Conservation (phyloP, 2,797 vertebrate genomes). For the Enteromius argenteus region DNA sequence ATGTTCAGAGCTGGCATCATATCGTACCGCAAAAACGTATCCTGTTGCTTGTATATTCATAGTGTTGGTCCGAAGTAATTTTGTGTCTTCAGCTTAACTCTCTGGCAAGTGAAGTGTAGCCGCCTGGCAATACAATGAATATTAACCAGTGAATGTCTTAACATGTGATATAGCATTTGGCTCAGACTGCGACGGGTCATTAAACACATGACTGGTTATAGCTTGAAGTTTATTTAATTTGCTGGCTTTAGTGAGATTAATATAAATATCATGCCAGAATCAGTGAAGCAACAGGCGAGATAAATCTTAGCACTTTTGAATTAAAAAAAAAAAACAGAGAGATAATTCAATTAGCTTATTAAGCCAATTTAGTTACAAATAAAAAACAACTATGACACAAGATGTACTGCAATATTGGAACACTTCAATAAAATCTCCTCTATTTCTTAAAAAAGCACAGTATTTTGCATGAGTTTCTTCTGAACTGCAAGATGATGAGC, state of each 20-base stretch:
- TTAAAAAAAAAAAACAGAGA: not conserved
- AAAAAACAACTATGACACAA: not conserved
- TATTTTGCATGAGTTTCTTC: not conserved
- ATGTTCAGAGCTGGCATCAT: not conserved
- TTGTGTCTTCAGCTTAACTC: not conserved
- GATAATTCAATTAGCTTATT: conserved; percentile 13
- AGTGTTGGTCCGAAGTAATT: not conserved
- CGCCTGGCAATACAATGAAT: conserved; percentile 51
- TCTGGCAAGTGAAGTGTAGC: conserved; percentile 43
- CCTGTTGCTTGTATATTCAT: not conserved
- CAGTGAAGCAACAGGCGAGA: conserved; percentile 41
- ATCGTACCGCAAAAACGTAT: not conserved
- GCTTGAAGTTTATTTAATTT: conserved; percentile 52
- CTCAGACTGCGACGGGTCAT: conserved; percentile 49
- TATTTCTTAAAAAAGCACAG: not conserved
- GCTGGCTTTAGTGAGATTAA: conserved; percentile 46
- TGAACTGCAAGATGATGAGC: not conserved
- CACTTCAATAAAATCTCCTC: not conserved
- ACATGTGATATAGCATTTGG: conserved; percentile 49
- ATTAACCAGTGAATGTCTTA: conserved; percentile 51
- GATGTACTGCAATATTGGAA: not conserved
- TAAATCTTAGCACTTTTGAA: conserved; percentile 29
- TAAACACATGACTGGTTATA: conserved; percentile 53
- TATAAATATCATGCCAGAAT: conserved; percentile 52
- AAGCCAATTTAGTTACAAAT: not conserved